phyloP scores from a whole-genome alignment of 2,113 vertebrate species.

The Syngnathus floridae region DNA sequence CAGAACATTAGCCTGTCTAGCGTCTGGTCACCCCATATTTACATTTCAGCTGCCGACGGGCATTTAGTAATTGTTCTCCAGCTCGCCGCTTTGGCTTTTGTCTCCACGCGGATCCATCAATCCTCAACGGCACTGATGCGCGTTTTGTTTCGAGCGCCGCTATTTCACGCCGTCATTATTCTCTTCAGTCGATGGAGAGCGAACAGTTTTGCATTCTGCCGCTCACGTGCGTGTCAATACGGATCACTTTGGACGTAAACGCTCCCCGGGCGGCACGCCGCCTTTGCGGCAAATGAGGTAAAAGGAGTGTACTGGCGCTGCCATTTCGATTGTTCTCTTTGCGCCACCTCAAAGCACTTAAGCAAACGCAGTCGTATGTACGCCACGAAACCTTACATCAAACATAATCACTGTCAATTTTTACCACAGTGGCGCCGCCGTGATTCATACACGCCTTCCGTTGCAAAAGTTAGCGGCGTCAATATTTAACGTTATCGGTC shows the following conservation, averaged over 20 bases:
- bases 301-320: not conserved
- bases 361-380: not conserved
- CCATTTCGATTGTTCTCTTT: not conserved
- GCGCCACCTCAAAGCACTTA: not conserved
- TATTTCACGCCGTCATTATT: constrained; percentile 13
- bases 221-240: constrained; percentile 19
- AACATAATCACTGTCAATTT: constrained; percentile 1
- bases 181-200: constrained; percentile 4
- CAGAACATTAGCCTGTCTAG: constrained; percentile 11
- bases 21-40: constrained; percentile 50
- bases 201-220: constrained; percentile 11
- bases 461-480: not conserved
- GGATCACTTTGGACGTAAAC: constrained; percentile 21
- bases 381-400: not conserved
- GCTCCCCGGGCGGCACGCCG: constrained; percentile 14
- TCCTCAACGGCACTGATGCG: constrained; percentile 18
- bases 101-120: constrained; percentile 25
- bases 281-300: constrained; percentile 8
- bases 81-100: constrained; percentile 42
- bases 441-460: not conserved
- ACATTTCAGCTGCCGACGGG: constrained; percentile 38
- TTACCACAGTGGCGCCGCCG: not conserved
- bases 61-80: constrained; percentile 50
- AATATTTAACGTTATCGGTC: not conserved
- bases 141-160: constrained; percentile 6